phyloP scores from a whole-genome alignment of 1,140 invertebrate genomes.

The Drosophila arizonae region DNA sequence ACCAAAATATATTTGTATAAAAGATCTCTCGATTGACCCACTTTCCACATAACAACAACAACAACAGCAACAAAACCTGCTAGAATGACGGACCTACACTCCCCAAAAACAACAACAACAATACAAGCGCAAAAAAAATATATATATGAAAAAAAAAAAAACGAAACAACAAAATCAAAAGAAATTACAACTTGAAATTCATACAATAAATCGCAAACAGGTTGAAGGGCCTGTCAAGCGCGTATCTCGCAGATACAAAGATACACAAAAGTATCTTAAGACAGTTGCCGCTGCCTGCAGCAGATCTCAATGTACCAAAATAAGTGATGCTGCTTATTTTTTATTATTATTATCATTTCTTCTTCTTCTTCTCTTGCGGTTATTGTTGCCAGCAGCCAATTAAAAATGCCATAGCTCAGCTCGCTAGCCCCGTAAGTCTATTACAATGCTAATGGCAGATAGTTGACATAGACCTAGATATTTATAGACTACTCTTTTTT shows the following conservation, averaged over 20 bases:
- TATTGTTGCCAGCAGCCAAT: conserved; percentile 7
- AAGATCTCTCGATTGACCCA: conserved; percentile 55
- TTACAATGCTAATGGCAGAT: conserved; percentile 11
- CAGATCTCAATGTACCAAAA: conserved; percentile 1
- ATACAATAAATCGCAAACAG: conserved; percentile 49
- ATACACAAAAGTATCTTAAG: conserved; percentile 30
- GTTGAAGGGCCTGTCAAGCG: conserved; percentile 40
- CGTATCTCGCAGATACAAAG: conserved; percentile 18
- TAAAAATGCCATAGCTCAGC: neutral
- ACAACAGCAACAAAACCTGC: conserved; percentile 24
- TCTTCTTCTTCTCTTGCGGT: neutral
- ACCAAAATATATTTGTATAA: conserved; percentile 50
- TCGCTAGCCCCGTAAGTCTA: conserved; percentile 1
- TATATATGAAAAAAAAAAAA: conserved; percentile 5
- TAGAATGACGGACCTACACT: conserved; percentile 32
- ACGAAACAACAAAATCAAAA: conserved; percentile 34
- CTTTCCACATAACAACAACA: conserved; percentile 47
- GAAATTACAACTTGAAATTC: conserved; percentile 48
- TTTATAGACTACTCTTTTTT: neutral
- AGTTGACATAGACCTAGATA: conserved; percentile 16
- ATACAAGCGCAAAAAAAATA: conserved; percentile 18
- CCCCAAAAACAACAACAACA: conserved; percentile 21
- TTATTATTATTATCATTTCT: conserved; percentile 8
- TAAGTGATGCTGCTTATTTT: neutral
- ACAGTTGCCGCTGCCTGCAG: neutral